These are phyloP conservation scores for Pipa parva DNA, from an alignment of 2,113 vertebrate genomes.

Conservation along the genomic window DNA sequence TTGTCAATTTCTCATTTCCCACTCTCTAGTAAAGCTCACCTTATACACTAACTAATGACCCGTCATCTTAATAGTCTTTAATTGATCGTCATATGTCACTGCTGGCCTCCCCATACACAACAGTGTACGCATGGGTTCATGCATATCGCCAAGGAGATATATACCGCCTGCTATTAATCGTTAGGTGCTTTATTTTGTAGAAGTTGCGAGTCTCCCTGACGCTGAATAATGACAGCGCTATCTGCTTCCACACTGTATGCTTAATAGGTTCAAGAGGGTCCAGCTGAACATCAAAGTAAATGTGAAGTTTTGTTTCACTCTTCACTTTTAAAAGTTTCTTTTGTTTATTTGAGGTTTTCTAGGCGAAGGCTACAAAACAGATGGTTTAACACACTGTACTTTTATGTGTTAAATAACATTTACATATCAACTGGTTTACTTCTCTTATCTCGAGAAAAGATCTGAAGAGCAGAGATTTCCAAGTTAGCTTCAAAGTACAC, in stretches of 20 bases:
- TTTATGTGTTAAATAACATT: slow-evolving; percentile 68
- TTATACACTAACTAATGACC: too few relatives aligned
- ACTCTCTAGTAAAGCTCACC: background rate
- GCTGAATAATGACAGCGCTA: slow-evolving; percentile 25
- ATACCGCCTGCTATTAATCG: too few relatives aligned
- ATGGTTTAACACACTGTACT: slow-evolving; percentile 64
- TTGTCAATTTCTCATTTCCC: slow-evolving; percentile 4
- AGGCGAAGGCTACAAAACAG: slow-evolving; percentile 68
- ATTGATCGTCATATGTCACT: background rate
- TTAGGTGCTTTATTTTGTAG: too few relatives aligned
- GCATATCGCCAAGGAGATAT: background rate
- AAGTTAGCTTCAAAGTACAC: slow-evolving; percentile 19
- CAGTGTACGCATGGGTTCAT: background rate
- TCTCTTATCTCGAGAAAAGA: slow-evolving; percentile 65
- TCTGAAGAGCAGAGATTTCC: slow-evolving; percentile 27
- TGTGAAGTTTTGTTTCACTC: slow-evolving; percentile 57
- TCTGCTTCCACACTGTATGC: slow-evolving; percentile 30
- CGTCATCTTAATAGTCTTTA: too few relatives aligned
- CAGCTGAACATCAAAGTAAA: slow-evolving; percentile 57
- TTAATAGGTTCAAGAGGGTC: slow-evolving; percentile 50
- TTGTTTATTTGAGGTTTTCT: slow-evolving; percentile 72
- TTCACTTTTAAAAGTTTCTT: slow-evolving; percentile 59
- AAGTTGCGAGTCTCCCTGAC: background rate
- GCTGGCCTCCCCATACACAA: background rate
- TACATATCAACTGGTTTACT: slow-evolving; percentile 62